These are phyloP conservation scores for Drosophila tanythrix DNA, from an alignment of 2,888 invertebrate genomes.

Conservation along the genomic window DNA sequence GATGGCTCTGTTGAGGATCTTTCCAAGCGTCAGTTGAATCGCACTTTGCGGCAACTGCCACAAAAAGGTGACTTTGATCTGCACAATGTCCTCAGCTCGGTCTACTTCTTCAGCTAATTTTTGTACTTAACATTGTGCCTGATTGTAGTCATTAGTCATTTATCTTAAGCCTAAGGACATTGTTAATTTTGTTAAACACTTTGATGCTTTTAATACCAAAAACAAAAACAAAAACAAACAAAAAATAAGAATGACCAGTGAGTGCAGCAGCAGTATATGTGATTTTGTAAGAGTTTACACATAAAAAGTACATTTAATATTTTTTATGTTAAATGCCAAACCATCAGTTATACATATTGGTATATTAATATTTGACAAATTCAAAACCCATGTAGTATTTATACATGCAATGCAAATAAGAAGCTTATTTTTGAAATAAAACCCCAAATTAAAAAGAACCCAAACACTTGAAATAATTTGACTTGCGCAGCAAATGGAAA, in stretches of 20 bases:
- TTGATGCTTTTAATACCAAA: slow-evolving; percentile 66
- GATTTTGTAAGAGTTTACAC: slow-evolving; percentile 64
- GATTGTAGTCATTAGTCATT: slow-evolving; percentile 51
- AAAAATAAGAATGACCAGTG: slow-evolving; percentile 2
- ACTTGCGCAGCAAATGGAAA: neutral
- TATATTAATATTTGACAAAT: neutral
- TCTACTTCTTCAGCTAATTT: slow-evolving; percentile 93
- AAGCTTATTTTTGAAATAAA: slow-evolving; percentile 22
- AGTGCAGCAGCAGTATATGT: slow-evolving; percentile 47
- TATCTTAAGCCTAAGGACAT: slow-evolving; percentile 28
- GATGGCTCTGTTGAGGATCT: slow-evolving; percentile 86
- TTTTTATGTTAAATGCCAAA: slow-evolving; percentile 8
- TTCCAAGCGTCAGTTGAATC: slow-evolving; percentile 88
- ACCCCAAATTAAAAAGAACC: neutral
- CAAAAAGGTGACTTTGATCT: slow-evolving; percentile 92
- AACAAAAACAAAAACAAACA: slow-evolving; percentile 20
- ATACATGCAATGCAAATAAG: neutral
- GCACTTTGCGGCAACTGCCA: slow-evolving; percentile 88
- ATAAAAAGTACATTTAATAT: slow-evolving; percentile 30
- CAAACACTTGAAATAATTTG: neutral
- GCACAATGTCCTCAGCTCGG: slow-evolving; percentile 89
- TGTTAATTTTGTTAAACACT: slow-evolving; percentile 61
- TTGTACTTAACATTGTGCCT: slow-evolving; percentile 56
- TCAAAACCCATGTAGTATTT: slow-evolving; percentile 7
- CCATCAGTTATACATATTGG: slow-evolving; percentile 16